Evolutionary conservation across 2,888 invertebrate species (phyloP).

Genomic region (Dasysyrphus albostriatus): DNA sequence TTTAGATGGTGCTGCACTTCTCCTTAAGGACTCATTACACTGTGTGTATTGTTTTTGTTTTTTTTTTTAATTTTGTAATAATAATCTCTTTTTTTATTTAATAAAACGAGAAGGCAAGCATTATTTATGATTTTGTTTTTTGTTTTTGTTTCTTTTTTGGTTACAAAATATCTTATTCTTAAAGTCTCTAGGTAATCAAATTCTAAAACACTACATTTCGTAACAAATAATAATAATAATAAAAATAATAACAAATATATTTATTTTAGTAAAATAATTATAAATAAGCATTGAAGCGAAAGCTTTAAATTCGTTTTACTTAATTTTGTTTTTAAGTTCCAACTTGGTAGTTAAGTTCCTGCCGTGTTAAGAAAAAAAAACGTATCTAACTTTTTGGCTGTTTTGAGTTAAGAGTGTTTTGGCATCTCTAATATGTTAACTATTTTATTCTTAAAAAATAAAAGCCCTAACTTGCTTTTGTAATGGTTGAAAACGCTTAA

Average conservation of each 20-base stretch:
- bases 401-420: too few relatives aligned
- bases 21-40: slow-evolving; percentile 45
- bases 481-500: too few relatives aligned
- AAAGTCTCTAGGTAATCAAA: slow-evolving; percentile 18
- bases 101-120: slow-evolving; percentile 60
- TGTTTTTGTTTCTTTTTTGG: not conserved
- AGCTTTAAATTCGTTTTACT: slow-evolving; percentile 62
- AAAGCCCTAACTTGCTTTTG: too few relatives aligned
- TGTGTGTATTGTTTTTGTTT: slow-evolving; percentile 6
- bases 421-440: too few relatives aligned
- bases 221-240: slow-evolving; percentile 35
- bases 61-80: slow-evolving; percentile 6
- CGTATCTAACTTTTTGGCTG: too few relatives aligned
- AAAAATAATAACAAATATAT: slow-evolving; percentile 28
- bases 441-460: too few relatives aligned
- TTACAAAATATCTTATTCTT: slow-evolving; percentile 19
- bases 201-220: slow-evolving; percentile 19
- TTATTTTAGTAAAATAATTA: slow-evolving; percentile 17
- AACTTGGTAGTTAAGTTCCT: slow-evolving; percentile 1
- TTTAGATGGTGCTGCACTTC: slow-evolving; percentile 30
- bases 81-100: slow-evolving; percentile 1
- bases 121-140: not conserved
- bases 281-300: slow-evolving; percentile 41
- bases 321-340: slow-evolving; percentile 32
- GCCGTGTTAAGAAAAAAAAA: too few relatives aligned